Conservation (phyloP, 2,888 invertebrate species). For the Muschampia plurimacula region DNA sequence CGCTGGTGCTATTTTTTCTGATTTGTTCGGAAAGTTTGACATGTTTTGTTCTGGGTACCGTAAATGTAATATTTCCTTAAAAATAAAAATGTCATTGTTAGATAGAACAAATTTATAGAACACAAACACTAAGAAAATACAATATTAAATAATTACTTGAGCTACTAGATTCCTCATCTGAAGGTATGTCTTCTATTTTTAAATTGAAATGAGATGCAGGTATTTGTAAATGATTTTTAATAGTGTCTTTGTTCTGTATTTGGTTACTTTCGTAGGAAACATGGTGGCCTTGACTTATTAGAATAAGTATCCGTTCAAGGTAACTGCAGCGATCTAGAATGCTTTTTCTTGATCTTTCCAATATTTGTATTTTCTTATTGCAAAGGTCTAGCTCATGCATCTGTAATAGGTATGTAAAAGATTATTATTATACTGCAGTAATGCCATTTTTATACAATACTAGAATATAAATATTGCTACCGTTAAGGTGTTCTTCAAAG, state of each 20-base stretch:
- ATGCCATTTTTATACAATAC: background rate
- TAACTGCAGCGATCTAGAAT: slow-evolving; percentile 63
- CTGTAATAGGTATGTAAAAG: slow-evolving; percentile 46
- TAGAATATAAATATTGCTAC: slow-evolving; percentile 51
- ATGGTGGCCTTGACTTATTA: slow-evolving; percentile 69
- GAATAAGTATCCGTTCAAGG: slow-evolving; percentile 67
- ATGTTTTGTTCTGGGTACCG: slow-evolving; percentile 63
- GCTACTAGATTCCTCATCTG: slow-evolving; percentile 66
- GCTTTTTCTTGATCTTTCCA: slow-evolving; percentile 63
- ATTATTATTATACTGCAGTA: background rate
- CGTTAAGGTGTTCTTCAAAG: slow-evolving; percentile 63
- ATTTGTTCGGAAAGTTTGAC: slow-evolving; percentile 48
- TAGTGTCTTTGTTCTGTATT: slow-evolving; percentile 43
- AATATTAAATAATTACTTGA: slow-evolving; percentile 55
- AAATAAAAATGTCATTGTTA: slow-evolving; percentile 37
- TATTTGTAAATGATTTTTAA: slow-evolving; percentile 45
- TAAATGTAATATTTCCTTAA: slow-evolving; percentile 69
- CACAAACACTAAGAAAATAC: background rate
- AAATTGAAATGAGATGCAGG: slow-evolving; percentile 46
- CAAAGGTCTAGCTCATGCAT: slow-evolving; percentile 64
- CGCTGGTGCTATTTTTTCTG: slow-evolving; percentile 25
- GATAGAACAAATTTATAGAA: background rate
- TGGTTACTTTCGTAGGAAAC: slow-evolving; percentile 46
- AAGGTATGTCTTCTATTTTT: slow-evolving; percentile 66
- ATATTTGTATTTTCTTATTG: slow-evolving; percentile 60